Evolutionary conservation across 2,888 invertebrate genomes (phyloP), one percentile per base, ranked within the genome.

Genomic region (Drosophila mimetica): DNA sequence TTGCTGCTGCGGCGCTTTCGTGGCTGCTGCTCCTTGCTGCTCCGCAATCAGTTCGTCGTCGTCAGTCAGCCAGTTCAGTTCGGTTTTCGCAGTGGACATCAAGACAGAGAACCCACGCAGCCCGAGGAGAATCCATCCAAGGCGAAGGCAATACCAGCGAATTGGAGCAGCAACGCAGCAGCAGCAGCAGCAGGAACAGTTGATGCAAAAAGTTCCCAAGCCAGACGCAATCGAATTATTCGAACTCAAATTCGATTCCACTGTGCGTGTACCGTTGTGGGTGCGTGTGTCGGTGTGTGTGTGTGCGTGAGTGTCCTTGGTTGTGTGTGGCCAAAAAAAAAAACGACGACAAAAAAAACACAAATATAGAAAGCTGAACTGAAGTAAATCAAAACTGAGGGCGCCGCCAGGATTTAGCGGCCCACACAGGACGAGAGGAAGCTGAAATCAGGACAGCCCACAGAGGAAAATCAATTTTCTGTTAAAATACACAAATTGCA

Each of bases 1-100:
- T 89, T 90, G 89, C 88, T 88, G 86, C 86, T 89, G 90, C 86
- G 82, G 83, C 83, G 59, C 50, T 42, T 63, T 61, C 60, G 42
- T 89, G 89, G 90, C 90, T 89, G 87, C 87, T 89, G 90, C 89
- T 84, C 87, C 89, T 90, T 89, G 81, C 53, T 30, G 46, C 16
- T 67, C 69, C 72, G 67, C 82, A 81, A 61, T 89, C 89, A 90
- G 88, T 90, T 86, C 89, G 90, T 89, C 81, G 76, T 79, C 89
- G 86, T 90, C 89, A 86, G 89, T 78, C 89, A 89, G 85, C 69
- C 75, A 81, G 84, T 71, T 77, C 67, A 84, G 86, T 86, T 74
- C 80, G 80, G 74, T 71, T 59, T 54, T 64, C 59, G 28, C 28
- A 48, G 50, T 39, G 65, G 78, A 76, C 60, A 73, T 71, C 46